Base-by-base conservation (phyloP, 2,113 vertebrate genomes). In the Apodemus sylvaticus region DNA sequence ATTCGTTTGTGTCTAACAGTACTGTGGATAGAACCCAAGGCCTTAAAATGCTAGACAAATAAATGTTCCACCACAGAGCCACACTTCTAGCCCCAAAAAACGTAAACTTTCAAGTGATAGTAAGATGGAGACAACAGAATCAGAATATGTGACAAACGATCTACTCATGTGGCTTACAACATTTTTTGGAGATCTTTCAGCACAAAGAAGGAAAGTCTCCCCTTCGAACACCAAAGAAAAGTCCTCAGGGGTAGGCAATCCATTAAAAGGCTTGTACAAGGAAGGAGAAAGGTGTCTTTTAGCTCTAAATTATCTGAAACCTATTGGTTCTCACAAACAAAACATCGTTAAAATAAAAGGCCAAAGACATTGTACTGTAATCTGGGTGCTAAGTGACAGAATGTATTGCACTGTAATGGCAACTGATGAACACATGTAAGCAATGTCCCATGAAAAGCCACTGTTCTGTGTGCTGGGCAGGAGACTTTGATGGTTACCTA, bases 251-350 rank as follows among this genome's bases (percentile, higher is more conserved):
- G 60, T 26, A 12, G 39, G 29, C 20, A 81, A 9, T 68, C 34
- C 83, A 60, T 79, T 91, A 92, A 93, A 89, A 92, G 70, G 60
- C 12, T 91, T 79, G 79, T 6, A 86, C 24, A 74, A 70, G 29
- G n/a, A 74, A 70, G 29, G n/a, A 51, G 58, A 92, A 64, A 0
- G 6, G 10, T 48, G 55, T 55, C 39, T 82, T 89, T 26, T 29
- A 82, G 64, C 79, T 95, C 48, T 13, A 68, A 70, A 45, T 71
- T 81, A 86, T 53, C 70, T 93, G 79, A 86, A 55, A 13, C 12
- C 19, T 89, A 45, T 4, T 94, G 58, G 19, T 78, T 96, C 74
- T 95, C 34, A 78, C 8, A 96, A 94, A 94, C n/a, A 95, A 48
- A 64, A 29, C 14, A 93, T 0, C 77, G 42, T 53, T 77, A 86